Evolutionary conservation across 2,797 vertebrate genomes (phyloP).

Genomic region (Halcyon smyrnensis): DNA sequence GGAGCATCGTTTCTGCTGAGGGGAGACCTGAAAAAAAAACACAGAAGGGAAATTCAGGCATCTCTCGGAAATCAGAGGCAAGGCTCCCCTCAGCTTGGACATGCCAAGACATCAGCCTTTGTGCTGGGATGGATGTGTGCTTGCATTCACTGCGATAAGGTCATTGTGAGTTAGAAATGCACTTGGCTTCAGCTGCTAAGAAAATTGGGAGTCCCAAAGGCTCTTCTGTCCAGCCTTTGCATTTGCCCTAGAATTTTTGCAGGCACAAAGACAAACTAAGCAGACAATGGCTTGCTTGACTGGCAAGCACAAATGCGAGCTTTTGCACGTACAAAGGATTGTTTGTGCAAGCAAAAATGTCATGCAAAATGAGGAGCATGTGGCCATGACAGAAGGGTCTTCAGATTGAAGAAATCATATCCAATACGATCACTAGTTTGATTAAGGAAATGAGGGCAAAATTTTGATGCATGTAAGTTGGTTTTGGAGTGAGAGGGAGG

Average conservation of each 20-base stretch:
- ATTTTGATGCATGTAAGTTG: neutral
- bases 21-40: neutral
- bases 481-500: neutral
- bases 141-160: neutral
- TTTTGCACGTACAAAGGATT: conserved; percentile 48
- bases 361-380: conserved; percentile 47
- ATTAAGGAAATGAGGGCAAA: conserved; percentile 22
- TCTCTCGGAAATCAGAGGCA: neutral
- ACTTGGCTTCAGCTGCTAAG: neutral
- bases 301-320: conserved; percentile 50
- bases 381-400: conserved; percentile 20
- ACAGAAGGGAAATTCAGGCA: neutral
- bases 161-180: neutral
- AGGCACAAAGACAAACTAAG: conserved; percentile 40
- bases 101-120: neutral
- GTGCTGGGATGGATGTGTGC: neutral
- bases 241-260: conserved; percentile 66
- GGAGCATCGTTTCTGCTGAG: neutral
- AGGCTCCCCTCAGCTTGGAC: neutral
- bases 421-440: neutral
- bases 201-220: conserved; percentile 29
- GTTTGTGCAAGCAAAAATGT: conserved; percentile 52
- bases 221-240: conserved; percentile 43
- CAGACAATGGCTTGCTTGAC: conserved; percentile 45
- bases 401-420: conserved; percentile 9